phyloP scores from a whole-genome alignment of 2,797 vertebrate genomes.

The Cossypha dichroa region DNA sequence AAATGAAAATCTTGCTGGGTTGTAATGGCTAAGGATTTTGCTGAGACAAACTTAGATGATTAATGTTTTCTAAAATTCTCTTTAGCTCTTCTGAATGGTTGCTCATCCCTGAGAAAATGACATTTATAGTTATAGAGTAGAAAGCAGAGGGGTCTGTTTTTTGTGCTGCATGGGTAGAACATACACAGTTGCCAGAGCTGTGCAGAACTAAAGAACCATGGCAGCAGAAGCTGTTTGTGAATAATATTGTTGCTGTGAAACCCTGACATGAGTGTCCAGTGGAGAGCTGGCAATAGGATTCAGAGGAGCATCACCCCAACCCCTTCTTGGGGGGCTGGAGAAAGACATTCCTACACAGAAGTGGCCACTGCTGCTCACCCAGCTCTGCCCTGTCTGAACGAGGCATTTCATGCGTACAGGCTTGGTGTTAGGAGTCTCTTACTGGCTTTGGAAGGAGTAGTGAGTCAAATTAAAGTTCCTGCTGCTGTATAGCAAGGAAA shows the following conservation, averaged over 20 bases:
- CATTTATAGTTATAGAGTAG: background rate
- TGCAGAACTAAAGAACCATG: background rate
- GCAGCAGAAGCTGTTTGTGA: background rate
- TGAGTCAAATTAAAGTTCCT: background rate
- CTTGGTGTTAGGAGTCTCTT: background rate
- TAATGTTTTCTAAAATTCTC: background rate
- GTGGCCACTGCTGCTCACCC: rapidly evolving
- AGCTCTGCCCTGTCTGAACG: background rate
- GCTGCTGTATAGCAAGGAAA: background rate
- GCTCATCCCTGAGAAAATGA: background rate
- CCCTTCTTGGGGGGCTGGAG: background rate
- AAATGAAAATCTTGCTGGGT: background rate
- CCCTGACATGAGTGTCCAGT: background rate
- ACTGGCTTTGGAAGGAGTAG: background rate
- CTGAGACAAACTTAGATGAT: background rate
- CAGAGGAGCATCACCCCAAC: background rate
- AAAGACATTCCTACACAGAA: background rate
- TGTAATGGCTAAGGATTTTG: background rate
- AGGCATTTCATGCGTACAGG: rapidly evolving
- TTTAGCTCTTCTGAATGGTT: background rate
- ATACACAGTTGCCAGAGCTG: background rate
- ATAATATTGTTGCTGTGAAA: background rate
- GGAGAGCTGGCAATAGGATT: background rate
- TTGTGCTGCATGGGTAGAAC: background rate
- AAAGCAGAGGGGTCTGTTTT: background rate